Evolutionary conservation across 1,140 invertebrate species (phyloP).

Genomic region (Aphaenogaster rudis): DNA sequence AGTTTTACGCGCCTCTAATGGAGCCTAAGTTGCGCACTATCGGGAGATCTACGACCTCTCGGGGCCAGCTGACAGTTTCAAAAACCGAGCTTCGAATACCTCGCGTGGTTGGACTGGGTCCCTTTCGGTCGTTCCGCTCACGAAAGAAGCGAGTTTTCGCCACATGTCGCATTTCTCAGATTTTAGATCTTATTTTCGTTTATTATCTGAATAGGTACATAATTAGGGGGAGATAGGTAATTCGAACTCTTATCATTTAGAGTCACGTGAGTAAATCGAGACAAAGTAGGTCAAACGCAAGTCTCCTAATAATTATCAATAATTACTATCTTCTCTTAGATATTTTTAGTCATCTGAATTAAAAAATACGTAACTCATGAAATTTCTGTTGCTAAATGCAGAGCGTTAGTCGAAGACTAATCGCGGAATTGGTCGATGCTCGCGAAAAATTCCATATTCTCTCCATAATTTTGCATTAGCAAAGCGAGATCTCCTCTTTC

Average conservation of each 20-base stretch:
- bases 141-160: neutral
- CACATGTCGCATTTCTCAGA: neutral
- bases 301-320: neutral
- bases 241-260: neutral
- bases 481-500: neutral
- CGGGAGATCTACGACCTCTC: slow-evolving; percentile 53
- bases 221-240: neutral
- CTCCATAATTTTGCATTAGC: slow-evolving; percentile 14
- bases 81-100: slow-evolving; percentile 12
- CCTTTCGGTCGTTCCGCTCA: neutral
- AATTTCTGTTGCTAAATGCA: neutral
- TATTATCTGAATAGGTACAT: neutral
- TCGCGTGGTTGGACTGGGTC: neutral
- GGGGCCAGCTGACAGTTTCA: slow-evolving; percentile 34
- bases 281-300: neutral
- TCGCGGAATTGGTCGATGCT: neutral
- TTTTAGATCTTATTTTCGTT: neutral
- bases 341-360: neutral
- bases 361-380: neutral
- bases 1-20: slow-evolving; percentile 67
- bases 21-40: neutral
- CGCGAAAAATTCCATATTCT: neutral
- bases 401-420: neutral
- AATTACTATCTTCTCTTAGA: neutral
- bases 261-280: neutral